A percentile compares a stretch with the other conserved stretches of the same genome.
Conservation (phyloP, 2,113 vertebrate species). For the Paracanthobrama guichenoti region DNA sequence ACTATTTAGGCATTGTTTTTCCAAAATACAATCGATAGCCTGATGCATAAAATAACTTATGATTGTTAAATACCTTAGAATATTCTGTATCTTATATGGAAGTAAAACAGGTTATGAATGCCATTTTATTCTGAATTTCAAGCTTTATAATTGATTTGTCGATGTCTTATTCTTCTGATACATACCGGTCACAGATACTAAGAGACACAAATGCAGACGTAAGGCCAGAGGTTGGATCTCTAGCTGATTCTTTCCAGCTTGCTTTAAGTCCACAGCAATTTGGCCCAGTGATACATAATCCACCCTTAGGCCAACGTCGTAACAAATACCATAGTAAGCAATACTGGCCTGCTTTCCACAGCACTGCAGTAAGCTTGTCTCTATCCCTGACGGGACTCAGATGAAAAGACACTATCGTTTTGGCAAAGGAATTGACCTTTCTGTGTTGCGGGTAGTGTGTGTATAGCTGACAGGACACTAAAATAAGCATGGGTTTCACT, state of each 20-base stretch:
- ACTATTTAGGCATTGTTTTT: not conserved
- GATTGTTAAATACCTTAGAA: not conserved
- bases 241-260: not conserved
- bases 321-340: constrained; percentile 24
- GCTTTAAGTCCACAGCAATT: constrained; percentile 28
- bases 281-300: constrained; percentile 4
- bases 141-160: constrained; percentile 1
- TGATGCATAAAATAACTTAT: not conserved
- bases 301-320: constrained; percentile 14
- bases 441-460: constrained; percentile 30
- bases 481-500: constrained; percentile 11
- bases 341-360: constrained; percentile 1
- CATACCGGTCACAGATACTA: not conserved
- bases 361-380: constrained; percentile 19
- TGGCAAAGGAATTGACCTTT: constrained; percentile 52
- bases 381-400: constrained; percentile 3
- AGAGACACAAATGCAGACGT: constrained; percentile 16
- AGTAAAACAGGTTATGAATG: not conserved
- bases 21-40: not conserved
- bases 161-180: not conserved
- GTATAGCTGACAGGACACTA: constrained; percentile 23
- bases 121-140: not conserved
- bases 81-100: not conserved
- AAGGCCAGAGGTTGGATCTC: not conserved
- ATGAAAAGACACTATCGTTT: not conserved